Base-by-base conservation (phyloP, 2,888 invertebrate species). In the Parnassius mnemosyne region DNA sequence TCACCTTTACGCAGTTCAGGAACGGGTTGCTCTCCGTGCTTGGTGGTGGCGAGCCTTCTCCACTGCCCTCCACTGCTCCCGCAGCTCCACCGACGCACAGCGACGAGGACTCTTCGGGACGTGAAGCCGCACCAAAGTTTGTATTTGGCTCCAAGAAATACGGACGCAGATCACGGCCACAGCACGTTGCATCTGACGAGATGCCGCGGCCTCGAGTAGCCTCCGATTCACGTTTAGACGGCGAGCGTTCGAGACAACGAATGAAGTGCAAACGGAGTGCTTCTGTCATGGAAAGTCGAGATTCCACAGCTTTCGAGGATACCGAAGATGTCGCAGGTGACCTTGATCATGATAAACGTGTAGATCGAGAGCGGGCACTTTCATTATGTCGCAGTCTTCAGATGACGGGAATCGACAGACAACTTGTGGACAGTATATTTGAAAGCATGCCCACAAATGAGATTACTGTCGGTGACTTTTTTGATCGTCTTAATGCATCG, bases 131-230 rank as follows among this genome's bases (percentile, higher is more conserved):
- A 1, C 95, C 95, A 3, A 95, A 95, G 76, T 93, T 94, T 69
- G 93, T 95, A 0, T 94, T 94, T 72, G 95, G 95, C 1, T 93
- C 94, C 34, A 96, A 96, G 77, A 95, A 95, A 78, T 96, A 96
- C 83, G 96, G 95, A 0, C 91, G 96, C 0, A 90, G 95, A 54
- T 95, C 95, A 3, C 91, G 95, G 50, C 95, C 95, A 0, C 92
- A 92, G 66, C 83, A 83, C 57, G 58, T 71, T 10, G 66, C 72
- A 44, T 63, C 70, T 11, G 77, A 74, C 9, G 77, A 72, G 42
- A 67, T 74, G 1, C 67, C 71, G 10, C 72, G 75, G 7, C 80
- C 80, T 10, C 82, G 87, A 20, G 83, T 84, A 44, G 77, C 85
- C 1, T 85, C 87, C 11, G 83, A 81, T 42, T 83, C 86, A 2